Percentiles rank a stretch among this genome's conserved stretches.
These are phyloP conservation scores for Unio delphinus DNA, from an alignment of 2,888 invertebrate genomes.

Conservation along the genomic window DNA sequence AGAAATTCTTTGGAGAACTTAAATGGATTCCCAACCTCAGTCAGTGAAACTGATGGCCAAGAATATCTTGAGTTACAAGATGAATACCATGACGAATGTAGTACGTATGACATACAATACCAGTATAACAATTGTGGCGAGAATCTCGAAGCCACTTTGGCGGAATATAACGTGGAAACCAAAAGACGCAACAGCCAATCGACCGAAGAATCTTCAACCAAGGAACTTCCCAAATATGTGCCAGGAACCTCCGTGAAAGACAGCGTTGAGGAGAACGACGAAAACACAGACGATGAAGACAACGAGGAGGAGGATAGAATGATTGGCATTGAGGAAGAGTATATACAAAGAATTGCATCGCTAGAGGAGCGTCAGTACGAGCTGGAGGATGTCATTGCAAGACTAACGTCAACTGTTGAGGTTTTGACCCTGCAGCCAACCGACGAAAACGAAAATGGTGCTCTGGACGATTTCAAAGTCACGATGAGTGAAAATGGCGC, in stretches of 20 bases:
- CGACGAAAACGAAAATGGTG: not conserved
- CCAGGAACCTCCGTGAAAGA: not conserved
- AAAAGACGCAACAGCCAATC: no score
- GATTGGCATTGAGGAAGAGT: conserved; percentile 32
- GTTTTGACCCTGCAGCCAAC: not conserved
- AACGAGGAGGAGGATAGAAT: conserved; percentile 21
- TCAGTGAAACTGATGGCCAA: conserved; percentile 5
- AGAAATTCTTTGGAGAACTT: conserved; percentile 2
- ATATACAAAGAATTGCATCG: conserved; percentile 27
- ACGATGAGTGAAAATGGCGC: not conserved
- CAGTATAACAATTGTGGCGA: no score
- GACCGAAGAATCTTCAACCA: no score
- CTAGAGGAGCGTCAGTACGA: conserved; percentile 31
- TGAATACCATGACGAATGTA: not conserved
- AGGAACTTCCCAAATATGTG: not conserved
- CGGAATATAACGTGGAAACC: no score
- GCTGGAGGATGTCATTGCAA: conserved; percentile 26
- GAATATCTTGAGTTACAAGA: conserved; percentile 3
- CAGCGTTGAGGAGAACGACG: conserved; percentile 8
- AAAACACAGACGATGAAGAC: conserved; percentile 12
- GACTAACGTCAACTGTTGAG: conserved; percentile 23
- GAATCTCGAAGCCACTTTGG: no score
- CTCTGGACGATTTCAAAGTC: not conserved
- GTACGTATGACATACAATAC: no score
- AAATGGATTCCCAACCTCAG: conserved; percentile 4